Evolutionary conservation across 92 coral and sea anemone genomes (phyloP).

Genomic region (Parazoanthus atlanticus): DNA sequence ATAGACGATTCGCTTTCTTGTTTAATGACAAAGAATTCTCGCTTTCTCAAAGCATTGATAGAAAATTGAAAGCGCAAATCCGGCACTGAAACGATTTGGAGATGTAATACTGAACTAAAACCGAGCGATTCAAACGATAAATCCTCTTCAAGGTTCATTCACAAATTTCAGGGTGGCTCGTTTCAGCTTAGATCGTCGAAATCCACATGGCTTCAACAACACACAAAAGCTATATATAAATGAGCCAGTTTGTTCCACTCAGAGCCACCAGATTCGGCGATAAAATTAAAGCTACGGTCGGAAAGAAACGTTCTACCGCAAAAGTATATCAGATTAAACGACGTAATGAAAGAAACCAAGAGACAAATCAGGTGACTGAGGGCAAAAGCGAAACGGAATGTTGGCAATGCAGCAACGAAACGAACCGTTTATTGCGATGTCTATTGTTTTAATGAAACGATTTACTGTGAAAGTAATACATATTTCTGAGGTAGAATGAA

Average conservation of each 20-base stretch:
- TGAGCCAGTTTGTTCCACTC: background rate
- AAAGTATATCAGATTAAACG: conserved; percentile 6
- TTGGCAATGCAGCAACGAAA: background rate
- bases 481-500: background rate
- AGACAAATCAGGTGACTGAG: background rate
- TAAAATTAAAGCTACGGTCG: background rate
- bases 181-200: conserved; percentile 6
- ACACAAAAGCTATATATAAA: background rate
- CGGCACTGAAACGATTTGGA: background rate
- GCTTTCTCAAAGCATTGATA: background rate
- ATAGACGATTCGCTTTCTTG: background rate
- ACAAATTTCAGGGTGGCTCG: background rate
- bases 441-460: background rate
- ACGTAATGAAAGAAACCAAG: background rate
- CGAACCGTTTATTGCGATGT: background rate
- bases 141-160: background rate
- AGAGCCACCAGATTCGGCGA: background rate
- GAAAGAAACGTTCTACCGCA: conserved; percentile 16
- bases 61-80: background rate
- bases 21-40: background rate
- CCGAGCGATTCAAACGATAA: background rate
- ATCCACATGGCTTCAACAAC: background rate
- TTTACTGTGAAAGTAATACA: background rate
- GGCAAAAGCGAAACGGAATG: background rate
- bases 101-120: background rate